A percentile compares a stretch with the other conserved stretches of the same genome.
phyloP scores from a whole-genome alignment of 1,140 invertebrate species.

The Drosophila subpulchrella region DNA sequence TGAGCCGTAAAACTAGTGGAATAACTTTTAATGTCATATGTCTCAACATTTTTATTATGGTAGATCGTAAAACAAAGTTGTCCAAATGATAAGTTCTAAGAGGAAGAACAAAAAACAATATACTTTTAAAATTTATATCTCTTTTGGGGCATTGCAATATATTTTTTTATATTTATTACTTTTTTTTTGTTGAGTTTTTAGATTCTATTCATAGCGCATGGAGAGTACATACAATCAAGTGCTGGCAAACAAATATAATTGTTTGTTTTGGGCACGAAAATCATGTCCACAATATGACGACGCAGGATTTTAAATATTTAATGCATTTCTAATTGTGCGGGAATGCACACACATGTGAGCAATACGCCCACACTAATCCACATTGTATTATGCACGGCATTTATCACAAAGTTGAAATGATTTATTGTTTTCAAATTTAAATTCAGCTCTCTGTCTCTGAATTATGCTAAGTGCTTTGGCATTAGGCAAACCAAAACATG shows the following conservation, averaged over 20 bases:
- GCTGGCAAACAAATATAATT: conserved; percentile 24
- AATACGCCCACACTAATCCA: conserved; percentile 4
- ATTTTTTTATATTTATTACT: background rate
- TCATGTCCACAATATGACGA: conserved; percentile 34
- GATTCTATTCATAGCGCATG: background rate
- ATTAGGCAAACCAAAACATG: conserved; percentile 51
- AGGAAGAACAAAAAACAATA: background rate
- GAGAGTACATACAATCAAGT: conserved; percentile 7
- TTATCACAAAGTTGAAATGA: conserved; percentile 54
- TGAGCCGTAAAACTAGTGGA: conserved; percentile 34
- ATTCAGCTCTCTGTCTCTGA: conserved; percentile 32
- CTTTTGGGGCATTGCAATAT: background rate
- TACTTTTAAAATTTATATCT: background rate
- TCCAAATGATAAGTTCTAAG: conserved; percentile 5
- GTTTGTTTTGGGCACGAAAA: conserved; percentile 33
- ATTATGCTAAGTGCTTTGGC: conserved; percentile 55
- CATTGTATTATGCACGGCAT: conserved; percentile 53
- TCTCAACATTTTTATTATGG: conserved; percentile 32
- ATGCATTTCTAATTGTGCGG: conserved; percentile 74
- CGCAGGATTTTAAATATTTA: conserved; percentile 68
- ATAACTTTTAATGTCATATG: conserved; percentile 12
- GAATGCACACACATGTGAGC: conserved; percentile 33
- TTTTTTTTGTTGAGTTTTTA: background rate
- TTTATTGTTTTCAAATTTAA: conserved; percentile 73
- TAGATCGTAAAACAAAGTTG: conserved; percentile 16